Evolutionary conservation across 1,140 invertebrate species (phyloP), one percentile per base, ranked within the genome.

Genomic region (Calycopis cecrops): DNA sequence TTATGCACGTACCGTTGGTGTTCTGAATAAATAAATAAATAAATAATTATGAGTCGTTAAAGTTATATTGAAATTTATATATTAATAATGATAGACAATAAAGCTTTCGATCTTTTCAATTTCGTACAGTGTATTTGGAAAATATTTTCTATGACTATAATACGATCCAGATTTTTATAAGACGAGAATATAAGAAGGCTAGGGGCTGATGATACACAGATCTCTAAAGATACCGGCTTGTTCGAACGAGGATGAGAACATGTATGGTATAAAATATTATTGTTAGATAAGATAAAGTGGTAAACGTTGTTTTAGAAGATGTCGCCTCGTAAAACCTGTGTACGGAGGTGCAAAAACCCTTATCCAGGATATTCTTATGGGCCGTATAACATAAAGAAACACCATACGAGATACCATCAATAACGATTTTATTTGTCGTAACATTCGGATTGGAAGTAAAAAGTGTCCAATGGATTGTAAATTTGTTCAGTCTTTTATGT

Each of bases 261-360:
- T 17, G 40, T 44, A 44, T 69, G 62, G 52, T 63, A 67, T 72
- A 67, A 78, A 73, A 76, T 79, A 76, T 73, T 76, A 67, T 78
- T 73, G 73, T 76, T 64, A 47, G 60, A 65, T 63, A 63, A 67
- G 55, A 70, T 68, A 63, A 50, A 48, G 55, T 49, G 38, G 18
- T 49, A 55, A 54, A 62, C 51, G 64, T 57, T 53, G 54, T 69
- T 76, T 72, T 72, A 75, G 77, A 62, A 71, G 68, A 68, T 66
- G 74, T 71, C 67, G 72, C 58, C 42, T 66, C 66, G 66, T 73
- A 69, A 73, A 72, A 70, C 67, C 64, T 65, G 21, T 62, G 54
- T 63, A 61, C 53, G 47, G 40, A 44, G 40, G 40, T 44, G 40
- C 40, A 44, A 44, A 44, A 17, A 16, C 40, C 17, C 40, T 16